A percentile compares a stretch with the other conserved stretches of the same genome.
These are phyloP conservation scores for Agapostemon virescens DNA, from an alignment of 2,888 invertebrate species.

Conservation along the genomic window DNA sequence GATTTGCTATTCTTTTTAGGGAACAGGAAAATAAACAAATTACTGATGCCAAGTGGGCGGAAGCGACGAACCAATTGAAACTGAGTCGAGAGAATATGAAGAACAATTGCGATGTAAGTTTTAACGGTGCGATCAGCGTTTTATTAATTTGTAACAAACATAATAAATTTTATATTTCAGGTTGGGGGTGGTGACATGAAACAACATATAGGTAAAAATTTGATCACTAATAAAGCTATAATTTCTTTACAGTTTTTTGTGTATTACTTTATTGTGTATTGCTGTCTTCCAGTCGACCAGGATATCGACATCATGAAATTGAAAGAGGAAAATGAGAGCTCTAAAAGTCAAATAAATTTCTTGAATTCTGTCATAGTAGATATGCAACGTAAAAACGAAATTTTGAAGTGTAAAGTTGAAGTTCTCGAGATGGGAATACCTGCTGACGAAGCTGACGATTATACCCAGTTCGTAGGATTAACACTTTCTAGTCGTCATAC, in stretches of 20 bases:
- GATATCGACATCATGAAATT: slow-evolving; percentile 70
- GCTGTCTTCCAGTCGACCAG: slow-evolving; percentile 47
- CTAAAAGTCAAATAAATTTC: slow-evolving; percentile 91
- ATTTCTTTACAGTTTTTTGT: neutral
- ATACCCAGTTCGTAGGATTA: slow-evolving; percentile 77
- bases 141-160: slow-evolving; percentile 25
- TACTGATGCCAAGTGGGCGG: slow-evolving; percentile 67
- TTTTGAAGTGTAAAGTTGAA: slow-evolving; percentile 89
- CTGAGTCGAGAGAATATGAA: slow-evolving; percentile 72
- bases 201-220: slow-evolving; percentile 64
- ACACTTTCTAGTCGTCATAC: neutral
- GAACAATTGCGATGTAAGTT: slow-evolving; percentile 71
- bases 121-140: neutral
- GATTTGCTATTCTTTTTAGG: slow-evolving; percentile 61
- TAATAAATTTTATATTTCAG: slow-evolving; percentile 57
- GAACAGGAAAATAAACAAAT: slow-evolving; percentile 75
- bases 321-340: slow-evolving; percentile 84
- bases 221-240: neutral
- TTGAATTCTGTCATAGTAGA: slow-evolving; percentile 98
- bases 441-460: slow-evolving; percentile 80
- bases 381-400: slow-evolving; percentile 95
- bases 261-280: slow-evolving; percentile 11
- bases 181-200: slow-evolving; percentile 64
- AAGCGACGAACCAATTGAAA: slow-evolving; percentile 70
- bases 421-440: slow-evolving; percentile 87